Base-by-base conservation (phyloP, 2,888 invertebrate species). In the Polylopha cassiicola region DNA sequence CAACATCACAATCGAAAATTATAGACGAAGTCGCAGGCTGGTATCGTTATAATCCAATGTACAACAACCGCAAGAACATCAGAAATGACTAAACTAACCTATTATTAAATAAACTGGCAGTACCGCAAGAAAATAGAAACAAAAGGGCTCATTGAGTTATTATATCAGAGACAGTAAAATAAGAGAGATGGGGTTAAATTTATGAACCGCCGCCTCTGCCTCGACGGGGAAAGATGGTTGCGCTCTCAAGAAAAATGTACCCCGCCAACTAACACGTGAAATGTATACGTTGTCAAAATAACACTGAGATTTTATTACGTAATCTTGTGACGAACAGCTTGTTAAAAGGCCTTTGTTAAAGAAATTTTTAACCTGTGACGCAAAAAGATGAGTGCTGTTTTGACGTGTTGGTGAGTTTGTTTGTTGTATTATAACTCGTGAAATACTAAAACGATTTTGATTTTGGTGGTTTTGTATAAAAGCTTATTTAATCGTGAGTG, bases 141-240 rank as follows among this genome's bases (percentile, higher is more conserved):
- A 58, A 61, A 64, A 55, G 52, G 61, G 53, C 53, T 66, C 61
- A 64, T 65, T 51, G 58, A 55, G 63, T 65, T 74, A 76, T 75
- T 73, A 75, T 69, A 62, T 56, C 54, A 50, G 50, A 53, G 53
- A 30, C 49, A 51, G 56, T 50, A 60, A 69, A 65, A 70, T 67
- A 70, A 66, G 64, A 64, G 58, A 27, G 75, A 75, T 75, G 69
- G 73, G 67, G 65, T 67, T 60, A 64, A 39, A 61, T 61, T 61
- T 61, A 65, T 59, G 59, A 58, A 58, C 62, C 61, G 55, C 58
- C 61, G 61, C 48, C 41, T 37, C 47, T 46, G 44, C 47, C 51
- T 43, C 50, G 68, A 66, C 71, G 61, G 58, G 54, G 51, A 73
- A 63, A 63, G 65, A 75, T 71, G 49, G 57, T 52, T 42, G 51